phyloP scores from a whole-genome alignment of 2,888 invertebrate genomes.

The Drosophila flavopinicola region DNA sequence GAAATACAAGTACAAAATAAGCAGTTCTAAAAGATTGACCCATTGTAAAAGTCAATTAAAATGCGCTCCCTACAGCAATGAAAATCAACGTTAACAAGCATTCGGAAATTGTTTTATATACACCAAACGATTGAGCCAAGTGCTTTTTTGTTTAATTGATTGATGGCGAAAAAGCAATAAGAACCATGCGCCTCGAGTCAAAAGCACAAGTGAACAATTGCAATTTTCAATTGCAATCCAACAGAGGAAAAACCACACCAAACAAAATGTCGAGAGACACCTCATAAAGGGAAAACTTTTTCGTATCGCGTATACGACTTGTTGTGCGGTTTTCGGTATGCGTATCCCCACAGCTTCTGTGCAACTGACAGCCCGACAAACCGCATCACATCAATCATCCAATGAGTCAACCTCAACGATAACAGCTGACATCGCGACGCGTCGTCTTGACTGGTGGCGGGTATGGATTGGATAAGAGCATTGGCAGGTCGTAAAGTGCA shows the following conservation, averaged over 20 bases:
- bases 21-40: conserved; percentile 48
- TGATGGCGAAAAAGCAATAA: conserved; percentile 35
- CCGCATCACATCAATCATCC: conserved; percentile 68
- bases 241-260: conserved; percentile 9
- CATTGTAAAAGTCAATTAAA: conserved; percentile 62
- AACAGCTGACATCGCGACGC: conserved; percentile 31
- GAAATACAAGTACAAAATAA: conserved; percentile 21
- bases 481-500: conserved; percentile 68
- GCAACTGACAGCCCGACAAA: conserved; percentile 31
- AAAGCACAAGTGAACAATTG: conserved; percentile 40
- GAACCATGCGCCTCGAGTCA: conserved; percentile 17
- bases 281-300: conserved; percentile 32
- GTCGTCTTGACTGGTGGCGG: conserved; percentile 13
- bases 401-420: conserved; percentile 42
- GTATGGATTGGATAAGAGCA: conserved; percentile 16
- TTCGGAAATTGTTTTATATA: conserved; percentile 26
- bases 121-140: conserved; percentile 53
- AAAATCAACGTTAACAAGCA: conserved; percentile 26
- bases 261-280: conserved; percentile 16
- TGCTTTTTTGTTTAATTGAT: conserved; percentile 63
- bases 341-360: conserved; percentile 7
- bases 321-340: conserved; percentile 20
- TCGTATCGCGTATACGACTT: conserved; percentile 48
- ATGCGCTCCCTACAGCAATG: conserved; percentile 31
- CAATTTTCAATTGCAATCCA: conserved; percentile 28